Evolutionary conservation across 2,888 invertebrate species (phyloP).

Genomic region (Panzeria rudis): DNA sequence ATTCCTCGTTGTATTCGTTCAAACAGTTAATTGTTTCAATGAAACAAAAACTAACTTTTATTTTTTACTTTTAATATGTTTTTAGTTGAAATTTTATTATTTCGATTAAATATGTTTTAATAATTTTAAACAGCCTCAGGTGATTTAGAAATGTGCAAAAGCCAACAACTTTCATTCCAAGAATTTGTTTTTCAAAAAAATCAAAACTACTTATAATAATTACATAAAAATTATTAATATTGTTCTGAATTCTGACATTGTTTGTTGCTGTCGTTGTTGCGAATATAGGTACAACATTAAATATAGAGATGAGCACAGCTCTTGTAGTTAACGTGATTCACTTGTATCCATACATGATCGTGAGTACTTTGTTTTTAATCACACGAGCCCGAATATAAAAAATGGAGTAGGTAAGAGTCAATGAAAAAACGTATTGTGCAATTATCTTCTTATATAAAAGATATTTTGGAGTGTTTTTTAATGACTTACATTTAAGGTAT

Average conservation of each 20-base stretch:
- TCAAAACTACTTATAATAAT: conserved; percentile 2
- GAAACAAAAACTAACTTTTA: no score
- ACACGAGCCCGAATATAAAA: no score
- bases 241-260: conserved; percentile 1
- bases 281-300: background rate
- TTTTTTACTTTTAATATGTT: no score
- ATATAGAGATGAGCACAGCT: background rate
- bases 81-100: background rate
- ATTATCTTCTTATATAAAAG: no score
- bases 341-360: background rate
- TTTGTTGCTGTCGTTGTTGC: background rate
- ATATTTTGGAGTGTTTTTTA: no score
- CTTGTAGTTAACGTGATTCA: background rate
- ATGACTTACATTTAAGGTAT: no score
- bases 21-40: no score
- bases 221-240: conserved; percentile 8
- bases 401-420: no score
- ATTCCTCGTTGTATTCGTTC: no score
- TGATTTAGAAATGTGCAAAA: background rate
- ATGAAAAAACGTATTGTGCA: no score
- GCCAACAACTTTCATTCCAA: conserved; percentile 55
- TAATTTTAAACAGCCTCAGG: background rate
- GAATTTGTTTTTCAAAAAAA: conserved; percentile 39
- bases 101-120: background rate
- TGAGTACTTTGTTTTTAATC: background rate